These are phyloP conservation scores for Dendrolimus kikuchii DNA, from an alignment of 1,140 invertebrate genomes.

Conservation along the genomic window DNA sequence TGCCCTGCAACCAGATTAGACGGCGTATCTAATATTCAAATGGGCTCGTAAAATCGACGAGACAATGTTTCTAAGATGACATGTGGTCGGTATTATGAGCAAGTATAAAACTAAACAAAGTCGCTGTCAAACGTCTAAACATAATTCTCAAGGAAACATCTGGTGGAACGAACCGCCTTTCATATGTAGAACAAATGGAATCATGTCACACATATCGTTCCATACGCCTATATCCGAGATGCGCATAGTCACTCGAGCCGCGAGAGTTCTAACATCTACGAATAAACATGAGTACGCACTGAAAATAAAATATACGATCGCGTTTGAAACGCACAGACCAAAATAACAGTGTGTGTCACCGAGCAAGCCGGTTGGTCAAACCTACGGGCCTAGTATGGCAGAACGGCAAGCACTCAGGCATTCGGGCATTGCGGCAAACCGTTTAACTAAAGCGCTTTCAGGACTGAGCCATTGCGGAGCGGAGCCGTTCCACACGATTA, in stretches of 20 bases:
- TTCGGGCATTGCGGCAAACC: not conserved
- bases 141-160: conserved; percentile 42
- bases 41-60: conserved; percentile 26
- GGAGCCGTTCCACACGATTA: conserved; percentile 1
- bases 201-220: conserved; percentile 49
- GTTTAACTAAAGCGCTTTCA: not conserved
- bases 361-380: conserved; percentile 5
- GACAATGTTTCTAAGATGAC: conserved; percentile 24
- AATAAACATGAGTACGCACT: conserved; percentile 64
- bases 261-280: conserved; percentile 38
- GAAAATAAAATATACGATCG: conserved; percentile 65
- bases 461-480: too few relatives aligned
- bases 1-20: not conserved
- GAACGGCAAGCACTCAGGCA: conserved; percentile 1
- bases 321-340: conserved; percentile 42
- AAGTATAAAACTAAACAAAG: conserved; percentile 31
- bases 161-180: conserved; percentile 34
- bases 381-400: conserved; percentile 13
- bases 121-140: conserved; percentile 31
- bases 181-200: conserved; percentile 48
- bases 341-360: conserved; percentile 45
- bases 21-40: conserved; percentile 12
- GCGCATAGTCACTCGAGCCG: conserved; percentile 34
- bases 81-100: conserved; percentile 21
- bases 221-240: conserved; percentile 34